Evolutionary conservation across 2,797 vertebrate species (phyloP).

Genomic region (Linurgus olivaceus): DNA sequence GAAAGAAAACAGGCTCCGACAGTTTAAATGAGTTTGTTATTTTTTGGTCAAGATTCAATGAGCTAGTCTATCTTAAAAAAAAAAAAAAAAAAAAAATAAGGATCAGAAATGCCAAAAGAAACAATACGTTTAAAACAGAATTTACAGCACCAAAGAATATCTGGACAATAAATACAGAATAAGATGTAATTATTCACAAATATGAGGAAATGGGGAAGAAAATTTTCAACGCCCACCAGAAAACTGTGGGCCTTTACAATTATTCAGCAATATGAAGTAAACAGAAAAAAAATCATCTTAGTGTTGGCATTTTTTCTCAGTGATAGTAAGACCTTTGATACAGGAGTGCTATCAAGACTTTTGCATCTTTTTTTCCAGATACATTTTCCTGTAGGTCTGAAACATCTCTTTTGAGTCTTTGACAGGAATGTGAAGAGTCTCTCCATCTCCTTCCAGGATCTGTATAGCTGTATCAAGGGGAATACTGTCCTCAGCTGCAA

Average conservation of each 20-base stretch:
- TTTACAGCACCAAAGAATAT: not conserved
- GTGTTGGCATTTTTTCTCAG: not conserved
- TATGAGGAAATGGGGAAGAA: not conserved
- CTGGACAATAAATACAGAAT: constrained; percentile 12
- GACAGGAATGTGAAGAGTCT: constrained; percentile 25
- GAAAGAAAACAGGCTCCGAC: not conserved
- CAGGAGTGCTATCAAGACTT: constrained; percentile 53
- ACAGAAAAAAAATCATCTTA: not conserved
- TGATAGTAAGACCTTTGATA: not conserved
- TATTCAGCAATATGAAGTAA: not conserved
- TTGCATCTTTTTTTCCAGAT: constrained; percentile 76
- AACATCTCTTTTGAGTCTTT: constrained; percentile 75
- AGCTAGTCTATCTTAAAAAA: not conserved
- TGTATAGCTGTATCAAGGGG: constrained; percentile 59
- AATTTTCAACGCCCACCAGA: not conserved
- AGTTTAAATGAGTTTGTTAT: not conserved
- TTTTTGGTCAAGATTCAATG: not conserved
- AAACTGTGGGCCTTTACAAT: not conserved
- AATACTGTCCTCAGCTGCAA: constrained; percentile 56
- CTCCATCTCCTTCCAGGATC: constrained; percentile 59
- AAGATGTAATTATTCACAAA: not conserved
- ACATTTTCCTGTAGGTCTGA: constrained; percentile 74
- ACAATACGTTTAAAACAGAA: not conserved
- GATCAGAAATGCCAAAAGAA: not conserved
- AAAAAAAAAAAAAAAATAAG: not conserved